Percentiles rank a stretch among this genome's conserved stretches.
Conservation (phyloP, 2,113 vertebrate genomes). For the Epinephelus lanceolatus region DNA sequence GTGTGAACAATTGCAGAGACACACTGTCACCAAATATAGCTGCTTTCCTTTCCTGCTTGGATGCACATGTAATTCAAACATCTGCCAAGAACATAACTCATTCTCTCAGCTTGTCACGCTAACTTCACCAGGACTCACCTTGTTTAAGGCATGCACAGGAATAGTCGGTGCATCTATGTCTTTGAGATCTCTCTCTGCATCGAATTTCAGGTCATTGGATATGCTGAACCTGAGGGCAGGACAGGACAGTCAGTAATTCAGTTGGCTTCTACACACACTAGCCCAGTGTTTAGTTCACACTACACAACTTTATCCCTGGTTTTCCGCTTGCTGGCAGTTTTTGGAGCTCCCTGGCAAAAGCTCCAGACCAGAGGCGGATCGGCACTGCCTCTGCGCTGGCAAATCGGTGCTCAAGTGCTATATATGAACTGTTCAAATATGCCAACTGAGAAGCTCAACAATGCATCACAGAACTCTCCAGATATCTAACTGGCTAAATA, state of each 20-base stretch:
- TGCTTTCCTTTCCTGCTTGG: background rate
- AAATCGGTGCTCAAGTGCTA: too few species aligned
- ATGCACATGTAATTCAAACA: background rate
- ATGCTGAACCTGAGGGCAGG: constrained; percentile 93
- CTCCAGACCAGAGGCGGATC: too few species aligned
- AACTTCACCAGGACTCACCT: constrained; percentile 83
- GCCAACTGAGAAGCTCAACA: too few species aligned
- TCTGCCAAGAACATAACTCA: background rate
- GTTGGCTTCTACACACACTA: constrained; percentile 9
- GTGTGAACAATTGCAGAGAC: background rate
- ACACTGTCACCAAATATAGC: background rate
- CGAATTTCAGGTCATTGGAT: constrained; percentile 98
- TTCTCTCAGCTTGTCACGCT: background rate
- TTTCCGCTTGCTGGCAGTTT: too few species aligned
- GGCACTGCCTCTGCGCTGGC: too few species aligned
- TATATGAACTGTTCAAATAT: too few species aligned
- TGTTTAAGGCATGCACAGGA: constrained; percentile 96
- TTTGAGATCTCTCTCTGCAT: constrained; percentile 96
- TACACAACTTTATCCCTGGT: too few species aligned
- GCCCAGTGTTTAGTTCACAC: background rate
- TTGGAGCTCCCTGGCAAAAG: too few species aligned
- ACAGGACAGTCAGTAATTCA: constrained; percentile 29
- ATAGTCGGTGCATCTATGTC: constrained; percentile 93
- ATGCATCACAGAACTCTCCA: too few species aligned
- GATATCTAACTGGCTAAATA: too few species aligned